Base-by-base conservation (phyloP, 2,888 invertebrate species). In the Xestobium rufovillosum region DNA sequence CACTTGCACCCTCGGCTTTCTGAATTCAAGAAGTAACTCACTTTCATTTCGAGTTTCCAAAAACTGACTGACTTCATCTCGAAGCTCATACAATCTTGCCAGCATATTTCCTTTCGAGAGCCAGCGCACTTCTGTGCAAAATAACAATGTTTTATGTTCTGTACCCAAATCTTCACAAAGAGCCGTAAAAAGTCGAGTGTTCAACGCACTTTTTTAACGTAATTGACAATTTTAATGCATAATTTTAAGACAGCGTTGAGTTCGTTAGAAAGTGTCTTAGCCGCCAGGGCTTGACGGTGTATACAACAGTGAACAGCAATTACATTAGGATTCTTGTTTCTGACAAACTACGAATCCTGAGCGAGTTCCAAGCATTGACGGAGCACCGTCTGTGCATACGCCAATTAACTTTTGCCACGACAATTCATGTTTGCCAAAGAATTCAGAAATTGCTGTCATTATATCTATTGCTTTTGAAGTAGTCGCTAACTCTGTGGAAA, bases 371-470 rank as follows among this genome's bases (percentile, higher is more conserved):
- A 23, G 23, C 23, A 23, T 23, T 8, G 23, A 8, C n/a, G 23
- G 8, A 23, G 23, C 23, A 8, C 8, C 23, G 8, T 32, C 11
- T 30, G 27, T n/a, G n/a, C n/a, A n/a, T n/a, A n/a, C n/a, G n/a
- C n/a, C n/a, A 9, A 28, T 28, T 8, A 28, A 6, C 10, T 28
- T 28, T 14, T 50, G 28, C 53, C 48, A 54, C 12, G 16, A 45
- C 11, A 42, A 31, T 26, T 44, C 35, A 28, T 38, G 40, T 39
- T 43, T 43, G 31, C 8, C 19, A 16, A 39, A 39, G 19, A 39
- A 39, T 38, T 41, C 28, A n/a, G 28, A 28, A n/a, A 28, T 11
- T 28, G 28, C 28, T 9, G 8, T 34, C 44, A 46, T 44, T 13
- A 41, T 39, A 37, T 41, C 44, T 23, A 35, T 33, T 19, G 39